Base-by-base conservation (phyloP, 2,888 invertebrate species). In the Pyrgus malvae region DNA sequence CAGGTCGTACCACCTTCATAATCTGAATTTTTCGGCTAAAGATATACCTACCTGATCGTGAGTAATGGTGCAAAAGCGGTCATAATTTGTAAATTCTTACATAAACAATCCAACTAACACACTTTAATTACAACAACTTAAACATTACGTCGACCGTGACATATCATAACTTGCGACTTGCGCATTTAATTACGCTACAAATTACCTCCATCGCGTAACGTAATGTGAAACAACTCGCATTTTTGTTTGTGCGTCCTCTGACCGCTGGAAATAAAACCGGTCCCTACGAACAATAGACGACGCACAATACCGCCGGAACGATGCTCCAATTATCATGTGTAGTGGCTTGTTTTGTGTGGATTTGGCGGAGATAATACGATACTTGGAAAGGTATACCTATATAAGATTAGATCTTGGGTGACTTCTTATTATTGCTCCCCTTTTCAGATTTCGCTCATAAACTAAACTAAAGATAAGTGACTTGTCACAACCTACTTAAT, bases 301-400 rank as follows among this genome's bases (percentile, higher is more conserved):
- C 65, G 66, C 67, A 74, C 67, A 76, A 69, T 67, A 65, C 70
- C 45, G 55, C 74, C 78, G 81, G 79, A 81, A 78, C 74, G 67
- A 76, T 70, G 78, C 74, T 76, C 73, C 69, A 74, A 72, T 76
- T 75, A 72, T 68, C 60, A 55, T 59, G 58, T 59, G 64, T 59
- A 45, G 44, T 48, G 35, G 41, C 41, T 57, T 58, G 49, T 55
- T 51, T 51, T 48, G 54, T 57, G 44, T 55, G 58, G 53, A 62
- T 61, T 60, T 57, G 48, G 51, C 57, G 35, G 40, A 54, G 35
- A 27, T 53, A 23, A 12, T n/a, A 23, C 29, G 8, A 2, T 29
- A 6, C 29, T 25, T 25, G 25, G 2, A 6, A 25, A 25, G 6
- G 3, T 2, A 25, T 25, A 25, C 9, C 25, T 8, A 25, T n/a